Percentiles rank a stretch among this genome's conserved stretches.
Evolutionary conservation across 2,797 vertebrate genomes (phyloP).

Genomic region (Lerista edwardsae): DNA sequence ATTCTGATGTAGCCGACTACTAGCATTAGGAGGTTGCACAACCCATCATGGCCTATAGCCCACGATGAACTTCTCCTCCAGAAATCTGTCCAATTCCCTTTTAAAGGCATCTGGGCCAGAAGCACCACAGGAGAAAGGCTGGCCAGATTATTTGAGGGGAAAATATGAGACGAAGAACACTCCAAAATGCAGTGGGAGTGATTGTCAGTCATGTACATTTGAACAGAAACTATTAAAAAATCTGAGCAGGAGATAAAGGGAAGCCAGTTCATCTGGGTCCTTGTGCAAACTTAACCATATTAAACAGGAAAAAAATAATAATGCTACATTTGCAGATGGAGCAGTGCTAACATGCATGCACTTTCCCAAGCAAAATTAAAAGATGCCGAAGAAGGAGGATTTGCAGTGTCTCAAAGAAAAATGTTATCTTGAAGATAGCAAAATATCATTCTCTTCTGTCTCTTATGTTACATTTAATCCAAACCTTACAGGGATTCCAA

Average conservation of each 20-base stretch:
- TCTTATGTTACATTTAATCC: not conserved
- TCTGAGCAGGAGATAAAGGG: not conserved
- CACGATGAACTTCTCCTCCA: no score
- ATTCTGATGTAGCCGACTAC: no score
- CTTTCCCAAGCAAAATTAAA: slow-evolving; percentile 16
- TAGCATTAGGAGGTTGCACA: no score
- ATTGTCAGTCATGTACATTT: not conserved
- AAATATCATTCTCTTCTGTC: slow-evolving; percentile 8
- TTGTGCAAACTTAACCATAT: slow-evolving; percentile 8
- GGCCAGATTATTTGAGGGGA: not conserved
- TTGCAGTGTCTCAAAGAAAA: slow-evolving; percentile 4
- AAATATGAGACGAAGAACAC: not conserved
- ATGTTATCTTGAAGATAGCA: not conserved
- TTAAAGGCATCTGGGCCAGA: no score
- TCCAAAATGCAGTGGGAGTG: not conserved
- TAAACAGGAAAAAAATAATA: not conserved
- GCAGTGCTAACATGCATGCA: not conserved
- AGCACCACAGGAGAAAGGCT: not conserved
- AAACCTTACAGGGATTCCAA: not conserved
- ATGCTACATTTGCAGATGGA: not conserved
- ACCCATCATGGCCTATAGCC: no score
- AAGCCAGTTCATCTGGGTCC: not conserved
- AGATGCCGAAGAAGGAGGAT: not conserved
- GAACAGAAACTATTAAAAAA: not conserved
- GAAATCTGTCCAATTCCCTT: no score